A percentile compares a stretch with the other conserved stretches of the same genome.
phyloP scores from a whole-genome alignment of 2,797 vertebrate genomes.

The Meda fulgida region DNA sequence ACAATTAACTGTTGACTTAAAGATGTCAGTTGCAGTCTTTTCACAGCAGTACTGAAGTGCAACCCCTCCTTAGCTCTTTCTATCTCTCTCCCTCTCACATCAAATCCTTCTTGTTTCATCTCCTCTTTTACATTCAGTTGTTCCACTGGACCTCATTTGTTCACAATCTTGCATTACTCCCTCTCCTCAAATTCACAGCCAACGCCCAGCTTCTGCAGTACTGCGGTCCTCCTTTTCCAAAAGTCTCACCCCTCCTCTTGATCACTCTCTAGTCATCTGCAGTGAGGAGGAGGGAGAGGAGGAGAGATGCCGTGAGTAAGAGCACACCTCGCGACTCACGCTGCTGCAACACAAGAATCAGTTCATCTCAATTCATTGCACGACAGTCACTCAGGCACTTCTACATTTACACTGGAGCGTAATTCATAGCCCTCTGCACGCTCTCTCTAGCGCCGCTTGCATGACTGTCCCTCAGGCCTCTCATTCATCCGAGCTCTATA shows the following conservation, averaged over 20 bases:
- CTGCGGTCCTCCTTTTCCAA: slow-evolving; percentile 51
- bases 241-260: slow-evolving; percentile 53
- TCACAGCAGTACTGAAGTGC: slow-evolving; percentile 23
- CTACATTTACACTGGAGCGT: slow-evolving; percentile 1
- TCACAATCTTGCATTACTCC: slow-evolving; percentile 13
- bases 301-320: slow-evolving; percentile 46
- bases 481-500: slow-evolving; percentile 2
- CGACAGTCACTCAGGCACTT: background rate
- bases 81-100: background rate
- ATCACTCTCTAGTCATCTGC: slow-evolving; percentile 56
- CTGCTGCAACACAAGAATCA: slow-evolving; percentile 47
- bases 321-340: slow-evolving; percentile 41
- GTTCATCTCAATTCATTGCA: slow-evolving; percentile 25
- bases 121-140: slow-evolving; percentile 3
- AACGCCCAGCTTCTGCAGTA: slow-evolving; percentile 61
- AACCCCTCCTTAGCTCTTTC: background rate
- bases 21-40: background rate
- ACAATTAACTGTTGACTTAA: background rate
- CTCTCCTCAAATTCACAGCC: slow-evolving; percentile 48
- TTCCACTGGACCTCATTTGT: slow-evolving; percentile 29
- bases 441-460: background rate
- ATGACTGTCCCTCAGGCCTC: slow-evolving; percentile 12
- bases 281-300: slow-evolving; percentile 41
- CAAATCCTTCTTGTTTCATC: slow-evolving; percentile 17
- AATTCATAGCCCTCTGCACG: background rate